Evolutionary conservation across 2,113 vertebrate species (phyloP).

Genomic region (Calypte anna): DNA sequence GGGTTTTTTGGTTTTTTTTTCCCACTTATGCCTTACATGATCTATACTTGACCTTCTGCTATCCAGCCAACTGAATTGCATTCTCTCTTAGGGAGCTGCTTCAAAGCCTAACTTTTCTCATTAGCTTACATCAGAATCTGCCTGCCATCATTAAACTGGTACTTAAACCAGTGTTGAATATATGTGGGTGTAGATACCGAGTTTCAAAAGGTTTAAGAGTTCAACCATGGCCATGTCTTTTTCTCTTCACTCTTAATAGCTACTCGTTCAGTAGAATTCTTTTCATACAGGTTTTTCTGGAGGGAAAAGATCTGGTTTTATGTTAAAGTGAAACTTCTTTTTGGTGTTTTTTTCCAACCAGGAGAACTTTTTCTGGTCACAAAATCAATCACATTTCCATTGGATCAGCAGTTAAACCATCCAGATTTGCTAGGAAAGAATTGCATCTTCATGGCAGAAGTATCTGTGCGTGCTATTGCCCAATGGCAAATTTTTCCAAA

Average conservation of each 20-base stretch:
- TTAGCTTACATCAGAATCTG: background rate
- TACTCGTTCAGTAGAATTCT: fast-evolving
- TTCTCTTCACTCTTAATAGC: background rate
- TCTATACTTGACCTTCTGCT: background rate
- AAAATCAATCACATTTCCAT: background rate
- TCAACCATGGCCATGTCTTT: background rate
- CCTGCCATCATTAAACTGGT: background rate
- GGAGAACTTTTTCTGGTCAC: background rate
- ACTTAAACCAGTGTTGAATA: background rate
- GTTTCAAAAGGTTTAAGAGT: background rate
- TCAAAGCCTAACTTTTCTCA: background rate
- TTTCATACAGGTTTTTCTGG: background rate
- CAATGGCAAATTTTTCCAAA: background rate
- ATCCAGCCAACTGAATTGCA: background rate
- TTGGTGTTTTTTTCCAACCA: background rate
- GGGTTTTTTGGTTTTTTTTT: background rate
- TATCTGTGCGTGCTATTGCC: background rate
- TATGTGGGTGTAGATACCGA: background rate
- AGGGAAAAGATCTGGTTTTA: background rate
- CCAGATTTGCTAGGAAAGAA: background rate
- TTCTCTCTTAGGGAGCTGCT: background rate
- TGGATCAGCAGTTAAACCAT: background rate
- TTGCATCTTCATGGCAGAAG: background rate
- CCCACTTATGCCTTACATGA: background rate
- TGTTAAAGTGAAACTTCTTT: background rate